Conservation (phyloP, 1,140 invertebrate genomes). For the Drosophila ironensis region DNA sequence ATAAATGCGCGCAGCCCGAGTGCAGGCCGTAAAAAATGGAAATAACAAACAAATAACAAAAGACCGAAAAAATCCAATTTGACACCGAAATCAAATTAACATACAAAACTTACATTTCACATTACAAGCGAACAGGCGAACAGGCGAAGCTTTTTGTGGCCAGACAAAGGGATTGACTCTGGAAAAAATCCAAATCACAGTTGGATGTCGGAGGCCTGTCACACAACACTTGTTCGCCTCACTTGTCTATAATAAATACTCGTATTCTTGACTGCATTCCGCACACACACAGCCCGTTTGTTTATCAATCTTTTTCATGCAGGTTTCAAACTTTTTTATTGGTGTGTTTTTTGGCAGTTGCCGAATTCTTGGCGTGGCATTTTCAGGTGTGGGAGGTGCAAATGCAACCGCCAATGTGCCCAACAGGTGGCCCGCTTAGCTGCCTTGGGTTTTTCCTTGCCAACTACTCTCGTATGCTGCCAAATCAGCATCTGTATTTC, state of each 20-base stretch:
- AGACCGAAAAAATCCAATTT: constrained; percentile 47
- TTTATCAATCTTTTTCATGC: constrained; percentile 16
- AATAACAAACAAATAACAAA: constrained; percentile 19
- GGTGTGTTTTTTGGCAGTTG: constrained; percentile 18
- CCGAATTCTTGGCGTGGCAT: constrained; percentile 13
- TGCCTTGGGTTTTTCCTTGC: not conserved
- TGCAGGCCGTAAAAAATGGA: constrained; percentile 64
- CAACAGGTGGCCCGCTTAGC: constrained; percentile 18
- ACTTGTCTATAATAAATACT: constrained; percentile 4
- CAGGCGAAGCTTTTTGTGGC: constrained; percentile 5
- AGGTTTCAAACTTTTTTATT: not conserved
- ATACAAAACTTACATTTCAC: constrained; percentile 66
- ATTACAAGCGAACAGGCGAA: constrained; percentile 28
- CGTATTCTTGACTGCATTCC: constrained; percentile 27
- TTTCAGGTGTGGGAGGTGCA: not conserved
- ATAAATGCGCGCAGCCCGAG: constrained; percentile 62
- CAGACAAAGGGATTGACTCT: constrained; percentile 19
- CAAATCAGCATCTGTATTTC: too few relatives aligned
- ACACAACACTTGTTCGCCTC: constrained; percentile 43
- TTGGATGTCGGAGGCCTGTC: constrained; percentile 67
- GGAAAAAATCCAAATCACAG: constrained; percentile 47
- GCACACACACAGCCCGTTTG: constrained; percentile 6
- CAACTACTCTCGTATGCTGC: not conserved
- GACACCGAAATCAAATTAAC: constrained; percentile 78
- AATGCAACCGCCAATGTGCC: not conserved